Conservation (phyloP, 2,113 vertebrate species). For the Mormyrus iriodes region DNA sequence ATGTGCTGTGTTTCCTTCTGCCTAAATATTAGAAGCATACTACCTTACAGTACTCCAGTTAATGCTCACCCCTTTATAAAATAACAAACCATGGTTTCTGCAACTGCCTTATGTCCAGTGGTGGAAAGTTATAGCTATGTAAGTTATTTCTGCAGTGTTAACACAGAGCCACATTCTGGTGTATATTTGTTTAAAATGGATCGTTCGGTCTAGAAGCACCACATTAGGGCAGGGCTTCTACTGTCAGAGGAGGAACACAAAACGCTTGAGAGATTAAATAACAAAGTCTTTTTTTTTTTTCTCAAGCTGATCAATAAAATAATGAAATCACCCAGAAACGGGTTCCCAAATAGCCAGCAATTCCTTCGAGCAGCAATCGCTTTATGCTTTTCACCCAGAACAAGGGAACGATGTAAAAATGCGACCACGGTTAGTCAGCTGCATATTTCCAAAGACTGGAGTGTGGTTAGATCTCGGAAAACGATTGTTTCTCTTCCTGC, state of each 20-base stretch:
- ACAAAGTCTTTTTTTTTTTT: background rate
- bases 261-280: background rate
- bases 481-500: background rate
- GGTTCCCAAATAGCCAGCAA: background rate
- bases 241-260: background rate
- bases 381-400: background rate
- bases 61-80: background rate
- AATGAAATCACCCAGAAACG: background rate
- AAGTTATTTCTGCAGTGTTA: background rate
- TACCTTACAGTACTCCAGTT: background rate
- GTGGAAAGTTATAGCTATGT: background rate
- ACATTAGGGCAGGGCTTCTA: background rate
- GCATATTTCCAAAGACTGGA: background rate
- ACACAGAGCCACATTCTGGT: background rate
- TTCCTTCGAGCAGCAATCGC: background rate
- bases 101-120: background rate
- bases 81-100: background rate
- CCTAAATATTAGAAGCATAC: background rate
- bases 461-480: background rate
- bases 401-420: background rate
- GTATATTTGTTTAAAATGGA: background rate
- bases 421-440: background rate
- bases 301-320: background rate
- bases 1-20: background rate
- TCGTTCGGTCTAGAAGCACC: background rate